Percentiles rank a stretch among this genome's conserved stretches.
Conservation (phyloP, 2,113 vertebrate species). For the Miniopterus natalensis region DNA sequence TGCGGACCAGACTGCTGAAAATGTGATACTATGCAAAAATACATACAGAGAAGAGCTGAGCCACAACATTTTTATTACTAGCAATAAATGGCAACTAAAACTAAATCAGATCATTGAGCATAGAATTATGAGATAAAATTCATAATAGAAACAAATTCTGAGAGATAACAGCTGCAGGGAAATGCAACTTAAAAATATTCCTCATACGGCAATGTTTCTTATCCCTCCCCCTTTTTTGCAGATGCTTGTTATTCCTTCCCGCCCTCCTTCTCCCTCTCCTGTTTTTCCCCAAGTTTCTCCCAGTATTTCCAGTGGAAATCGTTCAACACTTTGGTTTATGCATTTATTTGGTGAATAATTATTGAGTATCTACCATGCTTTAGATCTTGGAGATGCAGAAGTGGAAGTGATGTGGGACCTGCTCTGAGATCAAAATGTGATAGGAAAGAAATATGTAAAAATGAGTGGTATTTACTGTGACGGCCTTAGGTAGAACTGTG, state of each 20-base stretch:
- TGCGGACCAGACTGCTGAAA: neutral
- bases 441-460: neutral
- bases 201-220: neutral
- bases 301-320: neutral
- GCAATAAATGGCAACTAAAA: slow-evolving; percentile 43
- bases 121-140: slow-evolving; percentile 62
- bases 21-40: neutral
- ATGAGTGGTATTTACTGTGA: neutral
- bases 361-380: neutral
- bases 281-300: neutral
- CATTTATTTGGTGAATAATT: neutral
- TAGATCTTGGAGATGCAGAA: neutral
- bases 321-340: neutral
- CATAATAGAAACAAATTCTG: neutral
- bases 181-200: neutral
- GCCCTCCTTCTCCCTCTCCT: neutral
- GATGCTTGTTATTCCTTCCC: neutral
- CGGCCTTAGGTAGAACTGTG: neutral
- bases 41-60: neutral
- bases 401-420: neutral
- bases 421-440: neutral
- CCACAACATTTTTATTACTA: slow-evolving; percentile 55
- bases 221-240: neutral
- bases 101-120: slow-evolving; percentile 25
- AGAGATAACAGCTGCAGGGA: neutral